A percentile compares a stretch with the other conserved stretches of the same genome.
Conservation (phyloP, 2,888 invertebrate genomes). For the Ganaspis brasiliensis region DNA sequence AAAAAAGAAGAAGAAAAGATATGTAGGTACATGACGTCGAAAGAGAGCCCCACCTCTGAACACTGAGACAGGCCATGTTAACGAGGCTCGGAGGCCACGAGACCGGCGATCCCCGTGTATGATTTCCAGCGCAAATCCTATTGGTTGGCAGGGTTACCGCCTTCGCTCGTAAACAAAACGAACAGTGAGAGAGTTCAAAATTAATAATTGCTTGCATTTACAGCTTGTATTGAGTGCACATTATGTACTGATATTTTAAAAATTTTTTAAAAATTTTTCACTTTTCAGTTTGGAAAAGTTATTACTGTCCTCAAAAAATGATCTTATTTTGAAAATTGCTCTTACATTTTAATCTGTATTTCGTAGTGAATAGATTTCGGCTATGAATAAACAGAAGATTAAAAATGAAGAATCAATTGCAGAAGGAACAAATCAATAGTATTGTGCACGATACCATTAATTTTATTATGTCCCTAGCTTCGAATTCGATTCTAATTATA, state of each 20-base stretch:
- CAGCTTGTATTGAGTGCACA: not conserved
- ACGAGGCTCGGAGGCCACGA: conserved; percentile 44
- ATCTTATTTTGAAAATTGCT: too few relatives aligned
- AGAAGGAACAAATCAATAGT: too few relatives aligned
- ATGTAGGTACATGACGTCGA: conserved; percentile 21
- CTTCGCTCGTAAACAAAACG: conserved; percentile 54
- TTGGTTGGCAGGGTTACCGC: conserved; percentile 68
- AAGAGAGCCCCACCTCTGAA: conserved; percentile 42
- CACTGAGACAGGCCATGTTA: conserved; percentile 39
- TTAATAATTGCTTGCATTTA: conserved; percentile 44
- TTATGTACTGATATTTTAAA: conserved; percentile 8
- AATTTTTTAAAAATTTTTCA: not conserved
- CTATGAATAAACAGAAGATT: too few relatives aligned
- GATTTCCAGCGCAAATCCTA: conserved; percentile 75
- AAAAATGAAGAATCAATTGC: too few relatives aligned
- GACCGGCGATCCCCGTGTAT: conserved; percentile 76
- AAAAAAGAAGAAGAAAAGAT: conserved; percentile 40
- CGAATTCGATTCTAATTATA: too few relatives aligned
- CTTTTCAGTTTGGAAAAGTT: not conserved
- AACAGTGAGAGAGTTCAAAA: conserved; percentile 42
- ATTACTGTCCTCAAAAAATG: not conserved
- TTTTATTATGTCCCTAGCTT: too few relatives aligned
- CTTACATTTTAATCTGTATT: too few relatives aligned
- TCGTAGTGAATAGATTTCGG: too few relatives aligned
- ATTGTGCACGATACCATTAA: too few relatives aligned